Percentiles rank a stretch among this genome's conserved stretches.
phyloP scores from a whole-genome alignment of 2,888 invertebrate species.

The Andrena hattorfiana region DNA sequence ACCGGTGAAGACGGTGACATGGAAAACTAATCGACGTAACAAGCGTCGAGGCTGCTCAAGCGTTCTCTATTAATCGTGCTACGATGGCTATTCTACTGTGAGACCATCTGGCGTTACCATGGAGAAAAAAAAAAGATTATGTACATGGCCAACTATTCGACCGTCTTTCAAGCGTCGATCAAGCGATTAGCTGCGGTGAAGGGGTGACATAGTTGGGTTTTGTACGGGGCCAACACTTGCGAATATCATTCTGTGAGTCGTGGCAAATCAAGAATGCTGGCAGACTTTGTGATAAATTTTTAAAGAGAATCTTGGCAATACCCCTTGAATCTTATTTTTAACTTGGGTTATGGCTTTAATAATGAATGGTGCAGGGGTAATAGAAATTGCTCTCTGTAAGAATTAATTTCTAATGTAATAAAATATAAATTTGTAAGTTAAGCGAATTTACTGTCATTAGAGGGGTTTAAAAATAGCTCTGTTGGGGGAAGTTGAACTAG shows the following conservation, averaged over 20 bases:
- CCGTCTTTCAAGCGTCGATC: constrained; percentile 39
- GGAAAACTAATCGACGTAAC: constrained; percentile 39
- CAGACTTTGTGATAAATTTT: not conserved
- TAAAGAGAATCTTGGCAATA: not conserved
- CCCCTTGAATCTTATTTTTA: not conserved
- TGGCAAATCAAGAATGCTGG: too few relatives aligned
- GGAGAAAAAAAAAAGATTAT: constrained; percentile 2
- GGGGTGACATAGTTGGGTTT: constrained; percentile 28
- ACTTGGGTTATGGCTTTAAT: not conserved
- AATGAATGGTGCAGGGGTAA: not conserved
- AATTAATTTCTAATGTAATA: not conserved
- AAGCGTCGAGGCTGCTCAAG: constrained; percentile 44
- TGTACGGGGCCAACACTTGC: not conserved
- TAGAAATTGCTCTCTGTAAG: not conserved
- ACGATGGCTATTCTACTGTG: constrained; percentile 15
- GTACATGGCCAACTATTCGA: constrained; percentile 6
- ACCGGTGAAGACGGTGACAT: constrained; percentile 34
- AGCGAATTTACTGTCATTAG: too few relatives aligned
- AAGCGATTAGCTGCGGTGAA: constrained; percentile 61
- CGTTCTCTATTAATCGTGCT: constrained; percentile 34
- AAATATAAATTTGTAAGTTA: too few relatives aligned
- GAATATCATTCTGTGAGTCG: too few relatives aligned
- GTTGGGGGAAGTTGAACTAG: not conserved
- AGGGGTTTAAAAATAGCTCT: too few relatives aligned
- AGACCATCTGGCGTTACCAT: constrained; percentile 5